Conservation (phyloP, 2,888 invertebrate genomes). For the Ischnus inquisitorius region DNA sequence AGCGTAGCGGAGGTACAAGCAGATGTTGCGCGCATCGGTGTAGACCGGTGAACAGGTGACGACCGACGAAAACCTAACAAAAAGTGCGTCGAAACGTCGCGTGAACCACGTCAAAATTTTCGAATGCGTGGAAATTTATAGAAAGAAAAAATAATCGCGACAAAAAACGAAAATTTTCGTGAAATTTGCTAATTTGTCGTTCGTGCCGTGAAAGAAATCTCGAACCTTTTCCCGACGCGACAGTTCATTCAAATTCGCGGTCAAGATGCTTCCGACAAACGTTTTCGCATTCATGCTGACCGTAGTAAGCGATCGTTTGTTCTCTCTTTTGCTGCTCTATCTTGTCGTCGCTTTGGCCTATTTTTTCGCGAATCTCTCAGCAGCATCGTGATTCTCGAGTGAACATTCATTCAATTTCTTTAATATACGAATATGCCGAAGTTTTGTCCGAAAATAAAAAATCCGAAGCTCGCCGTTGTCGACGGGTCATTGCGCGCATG, state of each 20-base stretch:
- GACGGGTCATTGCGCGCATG: conserved; percentile 26
- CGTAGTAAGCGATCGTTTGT: conserved; percentile 26
- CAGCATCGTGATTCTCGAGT: neutral
- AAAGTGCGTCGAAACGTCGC: conserved; percentile 41
- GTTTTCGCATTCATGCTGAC: conserved; percentile 39
- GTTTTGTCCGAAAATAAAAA: neutral
- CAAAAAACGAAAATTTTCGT: neutral
- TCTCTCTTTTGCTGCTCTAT: conserved; percentile 3
- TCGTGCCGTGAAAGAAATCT: neutral
- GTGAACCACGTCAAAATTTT: conserved; percentile 35
- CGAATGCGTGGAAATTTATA: neutral
- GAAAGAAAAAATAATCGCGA: neutral
- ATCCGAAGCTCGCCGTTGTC: neutral
- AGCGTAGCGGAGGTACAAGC: conserved; percentile 33
- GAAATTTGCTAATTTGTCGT: neutral
- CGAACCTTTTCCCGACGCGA: neutral
- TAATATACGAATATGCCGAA: neutral
- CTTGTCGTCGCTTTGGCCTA: conserved; percentile 15
- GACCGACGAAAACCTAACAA: conserved; percentile 30
- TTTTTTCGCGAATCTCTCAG: conserved; percentile 4
- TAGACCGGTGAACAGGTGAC: conserved; percentile 60
- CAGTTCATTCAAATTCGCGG: neutral
- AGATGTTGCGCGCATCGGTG: conserved; percentile 60
- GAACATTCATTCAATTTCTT: neutral
- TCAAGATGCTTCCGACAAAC: conserved; percentile 38